Evolutionary conservation across 2,888 invertebrate genomes (phyloP).

Genomic region (Catocala nupta): DNA sequence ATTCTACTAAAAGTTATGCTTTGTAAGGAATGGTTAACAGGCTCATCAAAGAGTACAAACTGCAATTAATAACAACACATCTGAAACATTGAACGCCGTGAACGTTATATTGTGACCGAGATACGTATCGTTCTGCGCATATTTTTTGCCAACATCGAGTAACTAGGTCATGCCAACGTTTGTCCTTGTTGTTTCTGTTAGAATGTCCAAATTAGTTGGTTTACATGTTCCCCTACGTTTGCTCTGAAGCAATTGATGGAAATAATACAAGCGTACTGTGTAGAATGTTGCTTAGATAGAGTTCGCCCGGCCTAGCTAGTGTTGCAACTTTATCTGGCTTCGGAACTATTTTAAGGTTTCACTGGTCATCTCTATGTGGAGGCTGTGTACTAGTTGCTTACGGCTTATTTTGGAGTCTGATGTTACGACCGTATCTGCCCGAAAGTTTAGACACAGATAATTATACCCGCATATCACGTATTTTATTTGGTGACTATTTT

Average conservation of each 20-base stretch:
- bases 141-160: constrained; percentile 1
- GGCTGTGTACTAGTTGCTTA: not conserved
- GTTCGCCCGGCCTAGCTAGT: not conserved
- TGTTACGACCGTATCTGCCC: too few species aligned
- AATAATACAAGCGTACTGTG: too few species aligned
- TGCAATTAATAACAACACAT: too few species aligned
- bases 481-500: too few species aligned
- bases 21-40: too few species aligned
- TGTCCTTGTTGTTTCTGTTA: constrained; percentile 8
- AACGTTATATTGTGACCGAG: constrained; percentile 1
- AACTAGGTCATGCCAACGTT: constrained; percentile 7
- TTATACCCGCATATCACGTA: too few species aligned
- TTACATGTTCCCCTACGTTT: not conserved
- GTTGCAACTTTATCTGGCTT: not conserved
- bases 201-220: not conserved
- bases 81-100: too few species aligned
- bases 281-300: too few species aligned
- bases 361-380: not conserved
- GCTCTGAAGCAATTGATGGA: not conserved
- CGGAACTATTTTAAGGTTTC: not conserved
- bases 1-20: too few species aligned
- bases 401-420: too few species aligned
- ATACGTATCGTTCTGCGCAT: not conserved
- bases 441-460: too few species aligned
- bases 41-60: too few species aligned